These are phyloP conservation scores for Cynoglossus semilaevis DNA, from an alignment of 2,113 vertebrate species.

Conservation along the genomic window DNA sequence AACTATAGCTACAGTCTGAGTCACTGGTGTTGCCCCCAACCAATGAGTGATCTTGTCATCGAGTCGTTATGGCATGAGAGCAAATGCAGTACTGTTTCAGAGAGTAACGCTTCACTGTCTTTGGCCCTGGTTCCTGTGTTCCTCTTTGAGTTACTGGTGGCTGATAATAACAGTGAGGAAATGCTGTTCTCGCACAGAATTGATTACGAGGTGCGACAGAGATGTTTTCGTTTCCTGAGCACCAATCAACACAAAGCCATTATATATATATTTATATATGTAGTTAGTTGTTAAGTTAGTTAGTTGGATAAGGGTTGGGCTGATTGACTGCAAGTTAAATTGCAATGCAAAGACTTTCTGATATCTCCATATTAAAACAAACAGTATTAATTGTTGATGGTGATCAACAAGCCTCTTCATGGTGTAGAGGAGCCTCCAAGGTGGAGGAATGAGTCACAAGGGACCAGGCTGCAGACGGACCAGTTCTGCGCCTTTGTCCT, in stretches of 20 bases:
- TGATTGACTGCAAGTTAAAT: too few species aligned
- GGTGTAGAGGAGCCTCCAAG: too few species aligned
- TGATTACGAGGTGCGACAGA: neutral
- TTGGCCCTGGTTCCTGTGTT: slow-evolving; percentile 22
- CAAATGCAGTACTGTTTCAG: slow-evolving; percentile 22
- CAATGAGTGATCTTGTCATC: neutral
- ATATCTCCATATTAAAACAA: too few species aligned
- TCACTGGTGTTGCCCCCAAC: too few species aligned
- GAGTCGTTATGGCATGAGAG: slow-evolving; percentile 44
- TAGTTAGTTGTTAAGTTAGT: too few species aligned
- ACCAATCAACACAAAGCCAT: too few species aligned
- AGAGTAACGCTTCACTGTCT: slow-evolving; percentile 22
- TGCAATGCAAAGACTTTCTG: too few species aligned
- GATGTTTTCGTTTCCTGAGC: neutral
- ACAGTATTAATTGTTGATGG: too few species aligned
- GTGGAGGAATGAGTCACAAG: slow-evolving; percentile 20
- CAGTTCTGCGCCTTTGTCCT: slow-evolving; percentile 24
- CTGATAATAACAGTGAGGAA: neutral
- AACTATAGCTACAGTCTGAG: too few species aligned
- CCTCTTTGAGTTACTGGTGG: slow-evolving; percentile 23
- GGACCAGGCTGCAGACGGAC: slow-evolving; percentile 46
- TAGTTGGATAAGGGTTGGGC: too few species aligned
- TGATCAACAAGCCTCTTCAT: too few species aligned
- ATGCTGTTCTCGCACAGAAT: slow-evolving; percentile 10
- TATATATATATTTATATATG: too few species aligned